Conservation (phyloP, 2,888 invertebrate genomes). For the Congeria kusceri region DNA sequence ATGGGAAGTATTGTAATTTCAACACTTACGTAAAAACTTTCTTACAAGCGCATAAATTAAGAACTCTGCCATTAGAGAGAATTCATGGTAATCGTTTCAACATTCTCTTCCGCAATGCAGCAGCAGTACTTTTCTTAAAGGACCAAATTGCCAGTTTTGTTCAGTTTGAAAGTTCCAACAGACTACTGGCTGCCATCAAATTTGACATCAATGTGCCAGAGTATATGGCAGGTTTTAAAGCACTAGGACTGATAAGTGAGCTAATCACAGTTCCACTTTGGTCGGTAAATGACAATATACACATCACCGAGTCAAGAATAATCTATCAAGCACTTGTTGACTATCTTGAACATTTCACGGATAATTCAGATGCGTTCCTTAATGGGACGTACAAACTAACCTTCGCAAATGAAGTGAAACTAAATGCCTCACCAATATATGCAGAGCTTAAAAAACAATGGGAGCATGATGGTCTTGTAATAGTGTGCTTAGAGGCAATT, state of each 20-base stretch:
- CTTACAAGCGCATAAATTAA: no score
- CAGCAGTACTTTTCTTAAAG: constrained; percentile 14
- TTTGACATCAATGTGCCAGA: constrained; percentile 46
- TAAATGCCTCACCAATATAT: constrained; percentile 22
- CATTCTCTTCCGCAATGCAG: constrained; percentile 49
- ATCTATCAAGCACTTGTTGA: constrained; percentile 32
- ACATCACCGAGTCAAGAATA: constrained; percentile 20
- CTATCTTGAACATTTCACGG: constrained; percentile 22
- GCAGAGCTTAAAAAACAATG: neutral
- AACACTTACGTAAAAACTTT: no score
- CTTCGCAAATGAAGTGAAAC: constrained; percentile 5
- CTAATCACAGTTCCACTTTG: constrained; percentile 43
- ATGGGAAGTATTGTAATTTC: no score
- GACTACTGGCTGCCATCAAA: constrained; percentile 26
- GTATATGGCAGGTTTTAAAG: constrained; percentile 56
- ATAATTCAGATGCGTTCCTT: constrained; percentile 18
- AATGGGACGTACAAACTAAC: constrained; percentile 15
- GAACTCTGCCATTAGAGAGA: constrained; percentile 29
- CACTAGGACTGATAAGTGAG: constrained; percentile 50
- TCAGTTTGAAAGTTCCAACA: constrained; percentile 18
- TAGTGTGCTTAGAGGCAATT: constrained; percentile 2
- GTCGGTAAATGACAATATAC: constrained; percentile 35
- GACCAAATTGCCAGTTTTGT: constrained; percentile 17
- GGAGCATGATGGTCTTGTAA: constrained; percentile 20
- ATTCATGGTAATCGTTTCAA: constrained; percentile 51